These are phyloP conservation scores for Phoxinus phoxinus DNA, from an alignment of 2,113 vertebrate genomes.

Conservation along the genomic window DNA sequence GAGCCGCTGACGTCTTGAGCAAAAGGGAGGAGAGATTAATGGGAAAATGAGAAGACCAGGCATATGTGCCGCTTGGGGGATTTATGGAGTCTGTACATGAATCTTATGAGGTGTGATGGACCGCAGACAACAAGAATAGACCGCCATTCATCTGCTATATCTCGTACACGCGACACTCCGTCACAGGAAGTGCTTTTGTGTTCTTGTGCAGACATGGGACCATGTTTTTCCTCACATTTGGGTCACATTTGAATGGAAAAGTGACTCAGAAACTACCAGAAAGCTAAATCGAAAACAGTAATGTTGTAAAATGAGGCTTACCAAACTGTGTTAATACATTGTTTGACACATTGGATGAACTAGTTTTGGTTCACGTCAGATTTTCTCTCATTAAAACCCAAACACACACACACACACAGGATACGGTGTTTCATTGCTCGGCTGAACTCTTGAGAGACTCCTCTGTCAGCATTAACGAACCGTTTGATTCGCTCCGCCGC, in stretches of 20 bases:
- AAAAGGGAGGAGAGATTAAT: conserved; percentile 6
- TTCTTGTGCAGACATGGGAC: neutral
- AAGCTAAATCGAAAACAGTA: neutral
- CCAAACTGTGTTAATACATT: neutral
- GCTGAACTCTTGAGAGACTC: conserved; percentile 27
- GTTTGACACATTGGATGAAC: neutral
- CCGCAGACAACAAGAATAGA: neutral
- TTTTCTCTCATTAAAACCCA: neutral
- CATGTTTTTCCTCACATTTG: neutral
- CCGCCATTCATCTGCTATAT: neutral
- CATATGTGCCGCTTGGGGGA: conserved; percentile 1
- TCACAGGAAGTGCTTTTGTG: neutral
- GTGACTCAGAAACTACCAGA: neutral
- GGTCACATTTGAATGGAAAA: conserved; percentile 8
- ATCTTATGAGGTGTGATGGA: conserved; percentile 30
- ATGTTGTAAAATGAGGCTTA: neutral
- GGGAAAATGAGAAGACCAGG: conserved; percentile 9
- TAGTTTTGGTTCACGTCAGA: conserved; percentile 17
- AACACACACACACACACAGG: neutral
- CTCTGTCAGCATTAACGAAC: conserved; percentile 16
- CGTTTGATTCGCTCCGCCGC: conserved; percentile 13
- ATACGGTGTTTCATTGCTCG: neutral
- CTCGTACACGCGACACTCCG: neutral
- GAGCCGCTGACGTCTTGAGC: neutral
- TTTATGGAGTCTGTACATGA: conserved; percentile 24